These are phyloP conservation scores for Liodrosophila aerea DNA, from an alignment of 2,888 invertebrate species.

Conservation along the genomic window DNA sequence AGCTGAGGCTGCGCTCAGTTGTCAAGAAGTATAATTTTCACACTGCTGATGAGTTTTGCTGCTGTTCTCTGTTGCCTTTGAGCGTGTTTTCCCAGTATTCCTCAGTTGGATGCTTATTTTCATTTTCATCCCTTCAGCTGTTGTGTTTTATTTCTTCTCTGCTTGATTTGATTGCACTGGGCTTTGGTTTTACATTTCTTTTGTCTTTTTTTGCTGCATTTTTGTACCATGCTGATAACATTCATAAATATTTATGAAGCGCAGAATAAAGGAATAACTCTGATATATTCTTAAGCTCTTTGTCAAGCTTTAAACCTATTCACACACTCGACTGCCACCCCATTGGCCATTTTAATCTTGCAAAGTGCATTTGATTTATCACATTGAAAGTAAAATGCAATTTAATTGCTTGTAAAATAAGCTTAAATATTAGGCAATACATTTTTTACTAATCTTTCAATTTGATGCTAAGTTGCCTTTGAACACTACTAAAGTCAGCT, in stretches of 20 bases:
- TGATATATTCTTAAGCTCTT: slow-evolving; percentile 25
- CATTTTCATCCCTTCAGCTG: slow-evolving; percentile 19
- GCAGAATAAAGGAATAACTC: slow-evolving; percentile 30
- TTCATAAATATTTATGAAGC: slow-evolving; percentile 73
- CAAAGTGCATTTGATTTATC: slow-evolving; percentile 31
- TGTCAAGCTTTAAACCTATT: slow-evolving; percentile 1
- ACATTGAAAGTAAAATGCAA: slow-evolving; percentile 30
- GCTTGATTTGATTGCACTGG: slow-evolving; percentile 71
- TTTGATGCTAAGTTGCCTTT: no score
- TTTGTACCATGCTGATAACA: slow-evolving; percentile 55
- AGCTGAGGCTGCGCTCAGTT: slow-evolving; percentile 39
- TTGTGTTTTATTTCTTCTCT: slow-evolving; percentile 12
- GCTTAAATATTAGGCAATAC: no score
- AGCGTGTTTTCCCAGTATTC: background rate
- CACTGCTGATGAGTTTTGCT: slow-evolving; percentile 48
- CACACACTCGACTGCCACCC: no score
- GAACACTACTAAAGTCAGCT: no score
- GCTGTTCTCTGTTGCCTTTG: slow-evolving; percentile 21
- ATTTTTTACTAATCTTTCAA: no score
- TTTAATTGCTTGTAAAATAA: no score
- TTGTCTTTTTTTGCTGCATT: slow-evolving; percentile 29
- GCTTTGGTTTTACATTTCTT: slow-evolving; percentile 34
- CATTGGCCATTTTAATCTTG: slow-evolving; percentile 37
- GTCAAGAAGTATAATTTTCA: slow-evolving; percentile 68
- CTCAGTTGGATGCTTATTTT: background rate